These are phyloP conservation scores for Bolinopsis microptera DNA, from an alignment of 37 sponge, comb jelly and placozoan species.

Conservation along the genomic window DNA sequence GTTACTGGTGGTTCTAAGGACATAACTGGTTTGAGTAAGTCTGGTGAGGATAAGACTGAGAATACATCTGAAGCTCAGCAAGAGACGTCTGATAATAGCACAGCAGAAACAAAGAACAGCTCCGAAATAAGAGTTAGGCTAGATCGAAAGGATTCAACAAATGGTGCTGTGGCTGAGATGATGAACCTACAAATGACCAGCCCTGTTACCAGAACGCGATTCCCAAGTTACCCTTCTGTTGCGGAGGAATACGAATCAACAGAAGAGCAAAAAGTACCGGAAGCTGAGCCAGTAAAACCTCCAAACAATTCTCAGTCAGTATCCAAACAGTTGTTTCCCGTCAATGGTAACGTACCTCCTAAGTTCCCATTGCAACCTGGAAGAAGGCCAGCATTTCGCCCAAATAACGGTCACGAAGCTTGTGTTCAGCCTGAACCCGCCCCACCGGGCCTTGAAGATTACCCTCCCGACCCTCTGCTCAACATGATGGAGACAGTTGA, in stretches of 20 bases:
- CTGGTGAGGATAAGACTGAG: too few species aligned
- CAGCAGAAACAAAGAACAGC: neutral
- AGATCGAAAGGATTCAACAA: neutral
- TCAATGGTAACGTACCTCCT: neutral
- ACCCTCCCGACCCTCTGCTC: neutral
- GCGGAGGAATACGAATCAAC: neutral
- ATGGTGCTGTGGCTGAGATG: neutral
- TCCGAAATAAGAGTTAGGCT: neutral
- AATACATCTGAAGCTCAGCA: neutral
- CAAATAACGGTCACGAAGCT: neutral
- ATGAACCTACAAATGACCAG: neutral
- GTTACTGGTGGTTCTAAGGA: neutral
- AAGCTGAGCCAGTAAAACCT: neutral
- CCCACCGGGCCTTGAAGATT: neutral
- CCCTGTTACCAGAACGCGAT: neutral
- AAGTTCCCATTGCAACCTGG: too few species aligned
- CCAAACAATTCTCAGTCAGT: neutral
- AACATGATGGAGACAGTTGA: neutral
- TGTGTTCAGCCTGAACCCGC: neutral
- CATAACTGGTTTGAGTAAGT: neutral
- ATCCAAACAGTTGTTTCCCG: neutral
- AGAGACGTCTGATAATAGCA: neutral
- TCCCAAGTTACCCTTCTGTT: neutral
- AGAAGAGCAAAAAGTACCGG: neutral
- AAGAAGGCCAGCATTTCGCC: too few species aligned